Base-by-base conservation (phyloP, 2,888 invertebrate species). In the Parascotia fuliginaria region DNA sequence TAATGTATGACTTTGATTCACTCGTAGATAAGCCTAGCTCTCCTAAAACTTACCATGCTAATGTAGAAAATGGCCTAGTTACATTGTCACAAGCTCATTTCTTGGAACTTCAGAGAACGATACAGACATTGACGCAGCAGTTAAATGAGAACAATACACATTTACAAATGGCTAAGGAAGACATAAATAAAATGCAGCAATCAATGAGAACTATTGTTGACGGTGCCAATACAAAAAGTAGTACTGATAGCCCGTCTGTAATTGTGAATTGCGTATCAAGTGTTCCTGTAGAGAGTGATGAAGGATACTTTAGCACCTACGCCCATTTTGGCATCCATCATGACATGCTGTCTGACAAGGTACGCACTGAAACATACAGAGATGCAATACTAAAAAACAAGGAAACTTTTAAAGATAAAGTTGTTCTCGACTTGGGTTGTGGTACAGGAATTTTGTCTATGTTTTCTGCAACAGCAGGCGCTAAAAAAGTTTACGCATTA, bases 391-490 rank as follows among this genome's bases (percentile, higher is more conserved):
- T 96, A 40, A 93, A 94, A 12, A 98, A 98, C 80, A 88, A 90
- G 22, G 93, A 94, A 24, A 86, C 94, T 46, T 93, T 98, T 42
- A 91, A 92, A 69, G 95, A 94, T 31, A 98, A 98, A 86, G 89
- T 94, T 14, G 97, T 99, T 13, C 89, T 99, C 52, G 99, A 99
- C 92, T 95, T 99, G 46, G 99, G 99, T 27, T 99, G 99, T 87
- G 99, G 99, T 15, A 99, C 99, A 0, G 98, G 98, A 19, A 99
- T 99, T 65, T 91, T 99, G 15, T 98, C 98, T 9, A 98, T 99
- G 97, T 99, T 99, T 93, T 97, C 98, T 60, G 98, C 98, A 9
- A 95, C 97, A 76, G 98, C 98, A 14, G 99, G 98, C 16, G 99
- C 99, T 32, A 93, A 94, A 52, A 95, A 94, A 87, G 97, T 99